phyloP scores from a whole-genome alignment of 2,888 invertebrate species.

The Torymus aiolomorphi region DNA sequence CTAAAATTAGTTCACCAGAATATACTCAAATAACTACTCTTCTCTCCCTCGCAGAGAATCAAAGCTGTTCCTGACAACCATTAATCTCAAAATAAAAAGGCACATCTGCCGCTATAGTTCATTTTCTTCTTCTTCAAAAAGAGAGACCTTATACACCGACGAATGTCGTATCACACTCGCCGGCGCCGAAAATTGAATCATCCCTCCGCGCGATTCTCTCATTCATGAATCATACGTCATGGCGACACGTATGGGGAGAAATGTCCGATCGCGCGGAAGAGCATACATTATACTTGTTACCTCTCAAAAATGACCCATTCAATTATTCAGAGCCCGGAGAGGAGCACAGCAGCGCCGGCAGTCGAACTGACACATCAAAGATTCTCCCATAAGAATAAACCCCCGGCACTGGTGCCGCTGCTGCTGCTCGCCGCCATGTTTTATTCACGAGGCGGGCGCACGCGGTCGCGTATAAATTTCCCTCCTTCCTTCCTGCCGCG shows the following conservation, averaged over 20 bases:
- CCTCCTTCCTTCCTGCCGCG: slow-evolving; percentile 29
- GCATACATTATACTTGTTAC: slow-evolving; percentile 3
- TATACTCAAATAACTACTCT: too few relatives aligned
- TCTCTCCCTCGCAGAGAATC: too few relatives aligned
- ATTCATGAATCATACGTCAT: slow-evolving; percentile 21
- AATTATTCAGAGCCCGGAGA: slow-evolving; percentile 34
- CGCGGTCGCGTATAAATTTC: slow-evolving; percentile 46
- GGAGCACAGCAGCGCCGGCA: neutral
- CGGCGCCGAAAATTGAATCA: slow-evolving; percentile 26
- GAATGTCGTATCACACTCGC: neutral
- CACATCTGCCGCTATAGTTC: neutral
- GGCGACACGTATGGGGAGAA: neutral
- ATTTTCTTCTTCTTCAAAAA: neutral
- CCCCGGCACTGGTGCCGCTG: slow-evolving; percentile 7
- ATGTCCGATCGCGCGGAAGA: too few relatives aligned
- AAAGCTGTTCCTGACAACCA: neutral
- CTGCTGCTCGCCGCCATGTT: slow-evolving; percentile 20
- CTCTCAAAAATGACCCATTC: slow-evolving; percentile 41
- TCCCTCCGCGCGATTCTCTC: neutral
- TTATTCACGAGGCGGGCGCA: slow-evolving; percentile 47
- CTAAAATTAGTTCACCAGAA: too few relatives aligned
- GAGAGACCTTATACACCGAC: too few relatives aligned
- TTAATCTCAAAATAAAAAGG: slow-evolving; percentile 14
- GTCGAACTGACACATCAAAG: slow-evolving; percentile 46
- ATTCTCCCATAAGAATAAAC: slow-evolving; percentile 18